Evolutionary conservation across 2,113 vertebrate genomes (phyloP).

Genomic region (Corapipo altera): DNA sequence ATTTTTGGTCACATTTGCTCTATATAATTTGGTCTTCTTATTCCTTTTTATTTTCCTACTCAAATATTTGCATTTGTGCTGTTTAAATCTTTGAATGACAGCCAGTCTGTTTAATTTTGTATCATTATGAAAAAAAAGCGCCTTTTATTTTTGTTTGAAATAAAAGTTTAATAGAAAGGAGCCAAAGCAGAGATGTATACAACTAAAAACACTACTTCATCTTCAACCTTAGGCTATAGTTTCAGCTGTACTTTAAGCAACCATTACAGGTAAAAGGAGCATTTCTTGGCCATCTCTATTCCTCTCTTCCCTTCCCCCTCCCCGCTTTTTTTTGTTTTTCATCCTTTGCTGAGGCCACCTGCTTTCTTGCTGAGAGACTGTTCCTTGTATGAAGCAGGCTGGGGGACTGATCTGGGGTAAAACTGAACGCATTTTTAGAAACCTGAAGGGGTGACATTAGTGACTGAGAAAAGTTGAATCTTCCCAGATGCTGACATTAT

Average conservation of each 20-base stretch:
- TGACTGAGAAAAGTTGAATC: neutral
- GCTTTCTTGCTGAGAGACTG: neutral
- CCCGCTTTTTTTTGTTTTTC: rapidly evolving
- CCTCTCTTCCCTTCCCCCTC: rapidly evolving
- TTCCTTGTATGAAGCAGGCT: neutral
- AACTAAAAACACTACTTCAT: neutral
- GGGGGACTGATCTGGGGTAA: neutral
- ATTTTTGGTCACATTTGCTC: neutral
- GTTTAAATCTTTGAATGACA: neutral
- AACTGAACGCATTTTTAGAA: neutral
- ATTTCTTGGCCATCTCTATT: neutral
- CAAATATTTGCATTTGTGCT: neutral
- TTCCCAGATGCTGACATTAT: neutral
- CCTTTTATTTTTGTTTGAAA: neutral
- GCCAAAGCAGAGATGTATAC: neutral
- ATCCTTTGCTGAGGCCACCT: neutral
- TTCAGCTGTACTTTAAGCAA: neutral
- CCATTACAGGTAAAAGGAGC: neutral
- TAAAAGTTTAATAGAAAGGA: neutral
- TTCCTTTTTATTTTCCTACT: neutral
- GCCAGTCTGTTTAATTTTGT: neutral
- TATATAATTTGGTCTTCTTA: neutral
- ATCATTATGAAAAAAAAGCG: neutral
- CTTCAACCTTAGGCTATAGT: neutral
- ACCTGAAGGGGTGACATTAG: neutral